These are phyloP conservation scores for Mormyrus iriodes DNA, from an alignment of 2,113 vertebrate genomes.

Conservation along the genomic window DNA sequence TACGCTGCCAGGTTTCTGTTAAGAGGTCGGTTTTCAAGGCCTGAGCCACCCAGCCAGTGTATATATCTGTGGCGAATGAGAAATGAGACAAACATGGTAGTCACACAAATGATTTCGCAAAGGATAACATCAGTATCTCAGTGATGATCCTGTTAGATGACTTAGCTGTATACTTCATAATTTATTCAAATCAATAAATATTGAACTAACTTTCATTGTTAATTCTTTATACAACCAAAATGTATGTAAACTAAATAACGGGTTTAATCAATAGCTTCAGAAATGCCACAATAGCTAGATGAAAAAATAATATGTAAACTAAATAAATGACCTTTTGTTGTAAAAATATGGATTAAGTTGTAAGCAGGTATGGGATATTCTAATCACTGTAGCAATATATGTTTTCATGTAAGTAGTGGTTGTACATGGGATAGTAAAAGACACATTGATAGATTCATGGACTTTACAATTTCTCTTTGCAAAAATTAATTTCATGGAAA, in stretches of 20 bases:
- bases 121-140: not conserved
- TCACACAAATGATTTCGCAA: not conserved
- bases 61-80: conserved; percentile 70
- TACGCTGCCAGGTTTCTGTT: conserved; percentile 76
- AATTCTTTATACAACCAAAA: not conserved
- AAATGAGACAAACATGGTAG: not conserved
- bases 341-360: not conserved
- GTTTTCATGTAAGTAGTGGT: not conserved
- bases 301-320: not conserved
- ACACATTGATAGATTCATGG: not conserved
- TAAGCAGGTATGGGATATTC: not conserved
- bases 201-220: not conserved
- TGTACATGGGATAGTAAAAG: not conserved
- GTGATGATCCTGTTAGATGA: not conserved
- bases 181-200: not conserved
- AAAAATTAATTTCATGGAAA: not conserved
- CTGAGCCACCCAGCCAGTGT: conserved; percentile 81
- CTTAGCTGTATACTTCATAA: not conserved
- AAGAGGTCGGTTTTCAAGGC: conserved; percentile 69
- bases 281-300: not conserved
- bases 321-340: not conserved
- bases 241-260: not conserved
- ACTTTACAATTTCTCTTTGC: not conserved
- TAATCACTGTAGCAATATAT: not conserved
- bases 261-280: not conserved